phyloP scores from a whole-genome alignment of 2,113 vertebrate genomes.

The Cochlearius cochlearius region DNA sequence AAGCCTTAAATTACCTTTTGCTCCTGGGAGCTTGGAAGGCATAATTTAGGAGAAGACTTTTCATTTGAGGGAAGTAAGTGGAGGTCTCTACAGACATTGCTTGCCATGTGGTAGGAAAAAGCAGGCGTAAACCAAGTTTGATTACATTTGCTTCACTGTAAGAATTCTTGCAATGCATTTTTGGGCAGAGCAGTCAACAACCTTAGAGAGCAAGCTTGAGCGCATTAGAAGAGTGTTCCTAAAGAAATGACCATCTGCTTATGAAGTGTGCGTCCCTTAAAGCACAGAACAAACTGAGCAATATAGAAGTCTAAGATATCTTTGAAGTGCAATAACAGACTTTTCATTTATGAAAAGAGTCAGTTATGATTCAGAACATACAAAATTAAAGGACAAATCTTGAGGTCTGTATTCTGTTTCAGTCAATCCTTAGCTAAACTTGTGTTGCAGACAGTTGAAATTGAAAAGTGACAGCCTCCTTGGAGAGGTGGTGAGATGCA shows the following conservation, averaged over 20 bases:
- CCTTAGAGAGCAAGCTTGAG: background rate
- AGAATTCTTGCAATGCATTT: conserved; percentile 18
- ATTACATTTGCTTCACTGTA: conserved; percentile 20
- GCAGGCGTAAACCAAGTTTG: conserved; percentile 60
- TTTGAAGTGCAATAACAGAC: background rate
- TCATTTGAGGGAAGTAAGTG: conserved; percentile 9
- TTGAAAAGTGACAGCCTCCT: background rate
- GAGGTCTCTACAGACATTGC: conserved; percentile 19
- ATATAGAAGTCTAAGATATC: background rate
- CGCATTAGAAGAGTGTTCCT: background rate
- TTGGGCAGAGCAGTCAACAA: background rate
- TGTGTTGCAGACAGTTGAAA: background rate
- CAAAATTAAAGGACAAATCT: background rate
- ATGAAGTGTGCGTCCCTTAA: background rate
- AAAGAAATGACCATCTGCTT: background rate
- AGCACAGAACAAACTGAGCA: background rate
- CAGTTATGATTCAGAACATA: background rate
- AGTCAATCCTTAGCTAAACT: background rate
- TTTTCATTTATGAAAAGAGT: background rate
- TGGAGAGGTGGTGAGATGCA: background rate
- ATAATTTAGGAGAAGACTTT: conserved; percentile 66
- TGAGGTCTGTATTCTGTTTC: background rate
- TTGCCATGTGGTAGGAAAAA: background rate
- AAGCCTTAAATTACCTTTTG: conserved; percentile 61
- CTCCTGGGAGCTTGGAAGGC: conserved; percentile 16